A percentile compares a stretch with the other conserved stretches of the same genome.
Evolutionary conservation across 2,797 vertebrate genomes (phyloP).

Genomic region (Lutjanus argentimaculatus): DNA sequence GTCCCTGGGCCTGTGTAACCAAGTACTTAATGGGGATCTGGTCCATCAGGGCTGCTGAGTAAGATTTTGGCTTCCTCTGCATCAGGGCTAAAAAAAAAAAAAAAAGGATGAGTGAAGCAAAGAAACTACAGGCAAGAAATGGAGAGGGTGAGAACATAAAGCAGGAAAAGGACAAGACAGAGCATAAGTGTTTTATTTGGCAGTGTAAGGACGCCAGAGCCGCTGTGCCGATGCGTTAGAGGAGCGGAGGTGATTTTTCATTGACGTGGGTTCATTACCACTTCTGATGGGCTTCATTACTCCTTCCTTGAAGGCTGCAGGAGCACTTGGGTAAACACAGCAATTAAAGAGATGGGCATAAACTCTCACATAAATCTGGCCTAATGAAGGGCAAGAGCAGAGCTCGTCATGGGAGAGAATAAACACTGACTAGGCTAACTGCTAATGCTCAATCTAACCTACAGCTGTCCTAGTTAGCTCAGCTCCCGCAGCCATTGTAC

Average conservation of each 20-base stretch:
- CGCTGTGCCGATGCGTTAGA: constrained; percentile 49
- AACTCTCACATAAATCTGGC: constrained; percentile 82
- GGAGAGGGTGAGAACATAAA: constrained; percentile 28
- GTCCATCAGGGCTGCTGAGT: constrained; percentile 97
- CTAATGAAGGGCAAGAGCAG: constrained; percentile 82
- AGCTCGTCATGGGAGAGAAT: constrained; percentile 70
- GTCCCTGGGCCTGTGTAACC: constrained; percentile 96
- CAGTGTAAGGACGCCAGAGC: constrained; percentile 59
- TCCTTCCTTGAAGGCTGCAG: constrained; percentile 77
- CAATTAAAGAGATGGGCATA: constrained; percentile 83
- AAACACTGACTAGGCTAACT: constrained; percentile 76
- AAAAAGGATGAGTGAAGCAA: constrained; percentile 9
- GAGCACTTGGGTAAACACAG: constrained; percentile 84
- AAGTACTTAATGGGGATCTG: constrained; percentile 99
- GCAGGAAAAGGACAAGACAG: constrained; percentile 52
- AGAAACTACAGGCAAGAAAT: constrained; percentile 28
- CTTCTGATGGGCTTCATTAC: constrained; percentile 81
- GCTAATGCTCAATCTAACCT: constrained; percentile 78
- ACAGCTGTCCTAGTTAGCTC: constrained; percentile 75
- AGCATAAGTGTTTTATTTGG: constrained; percentile 57
- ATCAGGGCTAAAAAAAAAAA: constrained; percentile 88
- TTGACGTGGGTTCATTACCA: constrained; percentile 82
- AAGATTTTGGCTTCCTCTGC: constrained; percentile 97
- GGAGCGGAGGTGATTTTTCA: constrained; percentile 79
- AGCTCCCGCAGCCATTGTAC: constrained; percentile 53